Conservation (phyloP, 1,140 invertebrate species). For the Drosophila insularis region DNA sequence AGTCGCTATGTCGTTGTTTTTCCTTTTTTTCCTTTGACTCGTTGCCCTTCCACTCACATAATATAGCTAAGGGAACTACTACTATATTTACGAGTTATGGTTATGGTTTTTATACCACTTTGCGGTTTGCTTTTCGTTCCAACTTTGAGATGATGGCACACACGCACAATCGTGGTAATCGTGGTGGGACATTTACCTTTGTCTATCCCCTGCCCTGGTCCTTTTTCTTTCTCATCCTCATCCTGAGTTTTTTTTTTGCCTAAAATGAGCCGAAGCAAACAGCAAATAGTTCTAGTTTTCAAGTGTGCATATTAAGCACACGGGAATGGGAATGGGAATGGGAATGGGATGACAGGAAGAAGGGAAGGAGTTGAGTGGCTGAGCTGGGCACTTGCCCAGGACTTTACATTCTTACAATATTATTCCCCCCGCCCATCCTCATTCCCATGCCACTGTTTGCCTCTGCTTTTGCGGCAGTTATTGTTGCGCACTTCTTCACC, state of each 20-base stretch:
- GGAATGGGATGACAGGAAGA: not conserved
- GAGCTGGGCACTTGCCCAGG: constrained; percentile 6
- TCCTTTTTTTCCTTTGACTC: constrained; percentile 8
- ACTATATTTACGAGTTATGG: constrained; percentile 12
- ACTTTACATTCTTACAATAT: constrained; percentile 9
- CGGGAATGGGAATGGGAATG: not conserved
- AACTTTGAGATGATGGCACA: constrained; percentile 4
- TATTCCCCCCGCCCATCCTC: not conserved
- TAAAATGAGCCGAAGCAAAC: not conserved
- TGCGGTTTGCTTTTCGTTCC: constrained; percentile 14
- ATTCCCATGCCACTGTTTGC: not conserved
- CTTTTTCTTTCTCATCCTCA: not conserved
- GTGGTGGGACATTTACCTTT: not conserved
- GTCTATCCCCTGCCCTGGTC: not conserved
- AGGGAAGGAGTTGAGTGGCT: not conserved
- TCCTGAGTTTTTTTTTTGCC: not conserved
- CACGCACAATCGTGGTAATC: constrained; percentile 14
- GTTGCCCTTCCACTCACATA: no score
- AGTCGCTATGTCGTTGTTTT: constrained; percentile 1
- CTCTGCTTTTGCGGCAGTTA: constrained; percentile 10
- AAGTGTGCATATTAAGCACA: constrained; percentile 5
- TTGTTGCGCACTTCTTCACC: constrained; percentile 17
- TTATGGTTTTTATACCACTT: constrained; percentile 10
- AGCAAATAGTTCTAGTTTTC: constrained; percentile 10
- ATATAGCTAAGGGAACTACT: not conserved